A percentile compares a stretch with the other conserved stretches of the same genome.
Conservation (phyloP, 2,113 vertebrate species). For the Pelmatolapia mariae region DNA sequence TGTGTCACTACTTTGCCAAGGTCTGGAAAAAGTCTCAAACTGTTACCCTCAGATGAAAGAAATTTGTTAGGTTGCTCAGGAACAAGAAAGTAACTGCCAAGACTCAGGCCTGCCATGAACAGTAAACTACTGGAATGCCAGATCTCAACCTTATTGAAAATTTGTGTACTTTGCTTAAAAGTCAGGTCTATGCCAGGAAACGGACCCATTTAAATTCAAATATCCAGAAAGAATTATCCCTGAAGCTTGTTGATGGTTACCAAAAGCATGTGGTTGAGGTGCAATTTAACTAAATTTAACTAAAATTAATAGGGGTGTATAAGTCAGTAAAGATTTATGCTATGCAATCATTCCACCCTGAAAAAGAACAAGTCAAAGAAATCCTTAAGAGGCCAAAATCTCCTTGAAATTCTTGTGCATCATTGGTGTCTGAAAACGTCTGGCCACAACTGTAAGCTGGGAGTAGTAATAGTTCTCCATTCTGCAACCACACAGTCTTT, state of each 20-base stretch:
- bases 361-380: background rate
- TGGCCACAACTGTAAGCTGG: background rate
- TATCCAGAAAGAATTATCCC: background rate
- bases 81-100: background rate
- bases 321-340: background rate
- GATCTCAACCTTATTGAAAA: background rate
- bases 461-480: background rate
- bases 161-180: background rate
- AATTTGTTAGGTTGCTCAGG: background rate
- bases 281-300: background rate
- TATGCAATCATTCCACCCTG: background rate
- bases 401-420: background rate
- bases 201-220: fast-evolving
- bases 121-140: background rate
- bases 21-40: background rate
- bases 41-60: background rate
- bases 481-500: background rate
- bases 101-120: background rate
- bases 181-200: background rate
- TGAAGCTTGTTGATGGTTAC: background rate
- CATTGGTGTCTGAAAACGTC: background rate
- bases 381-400: background rate
- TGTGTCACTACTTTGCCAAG: background rate
- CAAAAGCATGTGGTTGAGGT: background rate
- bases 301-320: background rate